Percentiles rank a stretch among this genome's conserved stretches.
Evolutionary conservation across 1,140 invertebrate species (phyloP).

Genomic region (Scaptomyza pallida): DNA sequence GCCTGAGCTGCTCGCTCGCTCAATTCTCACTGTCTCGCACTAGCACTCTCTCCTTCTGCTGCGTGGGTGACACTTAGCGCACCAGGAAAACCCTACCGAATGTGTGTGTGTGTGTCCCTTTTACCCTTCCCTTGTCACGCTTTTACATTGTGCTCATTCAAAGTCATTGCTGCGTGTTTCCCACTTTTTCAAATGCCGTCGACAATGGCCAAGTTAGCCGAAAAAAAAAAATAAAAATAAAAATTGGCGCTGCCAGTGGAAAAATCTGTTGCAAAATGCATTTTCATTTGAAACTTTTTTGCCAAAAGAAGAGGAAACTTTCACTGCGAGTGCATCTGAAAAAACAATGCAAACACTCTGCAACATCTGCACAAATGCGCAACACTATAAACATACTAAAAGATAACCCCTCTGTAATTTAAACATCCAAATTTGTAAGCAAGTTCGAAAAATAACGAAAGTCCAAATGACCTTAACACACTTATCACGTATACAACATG

Average conservation of each 20-base stretch:
- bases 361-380: slow-evolving; percentile 24
- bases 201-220: slow-evolving; percentile 44
- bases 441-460: slow-evolving; percentile 11
- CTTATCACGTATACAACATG: no score
- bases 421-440: slow-evolving; percentile 15
- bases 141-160: slow-evolving; percentile 32
- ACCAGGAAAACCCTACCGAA: slow-evolving; percentile 43
- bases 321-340: slow-evolving; percentile 37
- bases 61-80: slow-evolving; percentile 64
- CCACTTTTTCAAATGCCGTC: slow-evolving; percentile 62
- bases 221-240: slow-evolving; percentile 41
- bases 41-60: neutral
- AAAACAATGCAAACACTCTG: slow-evolving; percentile 41
- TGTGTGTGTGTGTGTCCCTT: slow-evolving; percentile 33
- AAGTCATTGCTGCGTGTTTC: slow-evolving; percentile 72
- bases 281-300: slow-evolving; percentile 78
- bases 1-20: slow-evolving; percentile 52
- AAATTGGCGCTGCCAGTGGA: slow-evolving; percentile 47
- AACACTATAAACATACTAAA: neutral
- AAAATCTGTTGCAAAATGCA: slow-evolving; percentile 73
- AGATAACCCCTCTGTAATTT: slow-evolving; percentile 7
- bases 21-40: slow-evolving; percentile 23
- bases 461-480: neutral
- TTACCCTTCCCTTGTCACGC: slow-evolving; percentile 13
- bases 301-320: slow-evolving; percentile 29